Conservation (phyloP, 2,888 invertebrate genomes). For the Microctonus brassicae region DNA sequence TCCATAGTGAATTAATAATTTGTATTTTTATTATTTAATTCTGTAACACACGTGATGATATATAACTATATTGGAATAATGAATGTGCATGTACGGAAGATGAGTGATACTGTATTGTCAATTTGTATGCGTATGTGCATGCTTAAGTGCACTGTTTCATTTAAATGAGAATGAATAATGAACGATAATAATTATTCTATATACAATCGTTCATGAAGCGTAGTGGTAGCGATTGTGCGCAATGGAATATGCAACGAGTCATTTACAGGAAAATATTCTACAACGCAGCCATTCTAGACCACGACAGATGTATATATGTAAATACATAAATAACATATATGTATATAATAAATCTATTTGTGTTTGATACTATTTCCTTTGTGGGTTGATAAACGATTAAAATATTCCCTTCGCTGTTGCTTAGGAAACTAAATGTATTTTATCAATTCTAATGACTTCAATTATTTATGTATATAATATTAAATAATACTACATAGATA, state of each 20-base stretch:
- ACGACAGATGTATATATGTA: constrained; percentile 15
- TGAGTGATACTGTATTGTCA: constrained; percentile 8
- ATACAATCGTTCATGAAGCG: constrained; percentile 5
- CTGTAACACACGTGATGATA: background rate
- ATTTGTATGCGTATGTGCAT: background rate
- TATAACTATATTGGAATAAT: background rate
- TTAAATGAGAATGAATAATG: constrained; percentile 53
- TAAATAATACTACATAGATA: background rate
- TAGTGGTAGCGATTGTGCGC: constrained; percentile 10
- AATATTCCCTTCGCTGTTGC: constrained; percentile 15
- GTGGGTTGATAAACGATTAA: constrained; percentile 27
- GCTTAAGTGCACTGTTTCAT: constrained; percentile 40
- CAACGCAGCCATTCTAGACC: constrained; percentile 35
- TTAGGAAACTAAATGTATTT: background rate
- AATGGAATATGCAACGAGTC: constrained; percentile 35
- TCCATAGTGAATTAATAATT: no score
- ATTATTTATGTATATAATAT: background rate
- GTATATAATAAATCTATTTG: background rate
- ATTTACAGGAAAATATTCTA: constrained; percentile 44
- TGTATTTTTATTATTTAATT: no score
- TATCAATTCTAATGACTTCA: background rate
- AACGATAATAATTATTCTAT: constrained; percentile 50
- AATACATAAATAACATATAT: background rate
- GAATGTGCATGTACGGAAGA: background rate
- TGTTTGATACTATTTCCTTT: constrained; percentile 15